Percentiles rank a stretch among this genome's conserved stretches.
Evolutionary conservation across 1,140 invertebrate species (phyloP).

Genomic region (Branchinecta lynchi): DNA sequence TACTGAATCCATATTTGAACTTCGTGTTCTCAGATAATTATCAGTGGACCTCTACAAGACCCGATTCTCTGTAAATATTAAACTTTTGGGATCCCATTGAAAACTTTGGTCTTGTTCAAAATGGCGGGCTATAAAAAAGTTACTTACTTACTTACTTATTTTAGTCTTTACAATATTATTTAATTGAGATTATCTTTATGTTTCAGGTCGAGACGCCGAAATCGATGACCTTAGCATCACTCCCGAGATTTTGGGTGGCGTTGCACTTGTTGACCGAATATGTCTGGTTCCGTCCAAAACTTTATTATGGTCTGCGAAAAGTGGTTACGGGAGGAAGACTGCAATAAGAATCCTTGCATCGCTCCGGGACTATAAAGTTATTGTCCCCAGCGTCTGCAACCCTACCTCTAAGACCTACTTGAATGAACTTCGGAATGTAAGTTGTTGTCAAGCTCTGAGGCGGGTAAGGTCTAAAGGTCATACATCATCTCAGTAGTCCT

Average conservation of each 20-base stretch:
- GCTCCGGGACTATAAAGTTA: neutral
- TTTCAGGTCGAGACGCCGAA: neutral
- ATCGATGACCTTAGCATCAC: neutral
- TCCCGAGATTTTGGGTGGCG: neutral
- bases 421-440: neutral
- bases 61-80: too few relatives aligned
- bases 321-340: neutral
- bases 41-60: too few relatives aligned
- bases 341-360: neutral
- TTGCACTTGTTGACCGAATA: neutral
- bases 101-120: too few relatives aligned
- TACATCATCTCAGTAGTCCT: too few relatives aligned
- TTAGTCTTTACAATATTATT: too few relatives aligned
- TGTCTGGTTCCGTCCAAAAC: neutral
- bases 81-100: too few relatives aligned
- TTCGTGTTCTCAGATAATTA: too few relatives aligned
- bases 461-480: too few relatives aligned
- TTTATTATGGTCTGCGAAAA: neutral
- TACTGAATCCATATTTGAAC: too few relatives aligned
- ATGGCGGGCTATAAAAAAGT: too few relatives aligned
- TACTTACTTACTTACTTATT: too few relatives aligned
- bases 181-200: neutral
- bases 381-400: neutral
- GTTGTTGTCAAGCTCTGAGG: too few relatives aligned
- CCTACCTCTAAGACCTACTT: neutral